Conservation (phyloP, 2,888 invertebrate genomes). For the Chaetoderma sp. region DNA sequence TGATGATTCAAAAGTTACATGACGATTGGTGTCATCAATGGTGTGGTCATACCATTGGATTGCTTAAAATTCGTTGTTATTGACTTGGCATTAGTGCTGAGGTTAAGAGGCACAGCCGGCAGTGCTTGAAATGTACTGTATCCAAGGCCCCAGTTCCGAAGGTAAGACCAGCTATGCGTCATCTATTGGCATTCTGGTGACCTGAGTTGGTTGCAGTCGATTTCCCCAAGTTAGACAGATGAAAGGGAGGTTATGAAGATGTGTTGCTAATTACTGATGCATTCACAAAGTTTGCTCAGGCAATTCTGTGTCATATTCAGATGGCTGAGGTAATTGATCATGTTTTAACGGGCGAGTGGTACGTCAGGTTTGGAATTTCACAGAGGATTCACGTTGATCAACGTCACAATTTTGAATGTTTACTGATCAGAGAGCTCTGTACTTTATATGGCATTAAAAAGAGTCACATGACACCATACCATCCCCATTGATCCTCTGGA, state of each 20-base stretch:
- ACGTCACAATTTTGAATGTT: too few relatives aligned
- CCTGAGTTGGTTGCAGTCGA: too few relatives aligned
- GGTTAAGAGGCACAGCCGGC: not conserved
- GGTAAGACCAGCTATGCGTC: not conserved
- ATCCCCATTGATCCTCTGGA: not conserved
- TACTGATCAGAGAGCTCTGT: not conserved
- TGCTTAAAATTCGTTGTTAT: too few relatives aligned
- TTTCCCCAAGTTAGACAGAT: too few relatives aligned
- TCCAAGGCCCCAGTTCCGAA: not conserved
- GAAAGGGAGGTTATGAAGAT: not conserved
- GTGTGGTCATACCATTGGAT: not conserved
- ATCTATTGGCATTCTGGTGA: not conserved
- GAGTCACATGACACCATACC: not conserved
- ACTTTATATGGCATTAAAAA: not conserved
- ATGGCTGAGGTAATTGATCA: not conserved
- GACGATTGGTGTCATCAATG: not conserved
- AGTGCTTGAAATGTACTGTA: not conserved
- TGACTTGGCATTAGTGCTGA: not conserved
- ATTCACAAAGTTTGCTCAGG: not conserved
- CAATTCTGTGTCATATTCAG: too few relatives aligned
- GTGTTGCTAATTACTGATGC: not conserved
- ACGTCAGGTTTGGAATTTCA: not conserved
- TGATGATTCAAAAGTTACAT: not conserved
- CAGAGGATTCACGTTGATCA: not conserved
- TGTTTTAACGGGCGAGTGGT: not conserved